phyloP scores from a whole-genome alignment of 2,888 invertebrate genomes.

The Xanthorhoe spadicearia region DNA sequence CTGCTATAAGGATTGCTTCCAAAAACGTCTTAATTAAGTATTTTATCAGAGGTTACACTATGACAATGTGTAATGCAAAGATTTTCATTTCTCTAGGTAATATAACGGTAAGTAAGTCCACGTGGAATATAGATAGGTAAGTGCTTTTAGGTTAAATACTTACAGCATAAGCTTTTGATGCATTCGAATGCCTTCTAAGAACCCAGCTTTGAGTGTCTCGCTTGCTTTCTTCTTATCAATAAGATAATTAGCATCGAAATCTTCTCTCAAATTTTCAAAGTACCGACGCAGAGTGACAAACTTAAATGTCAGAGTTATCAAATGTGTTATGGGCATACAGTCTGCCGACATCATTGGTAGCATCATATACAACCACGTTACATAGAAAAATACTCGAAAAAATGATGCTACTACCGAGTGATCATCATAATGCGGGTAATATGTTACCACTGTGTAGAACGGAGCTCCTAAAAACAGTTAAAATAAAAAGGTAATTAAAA shows the following conservation, averaged over 20 bases:
- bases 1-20: no score
- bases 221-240: constrained; percentile 56
- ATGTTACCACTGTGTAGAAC: constrained; percentile 77
- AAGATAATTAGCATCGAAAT: constrained; percentile 56
- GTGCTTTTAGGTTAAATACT: constrained; percentile 41
- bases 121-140: no score
- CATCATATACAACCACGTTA: constrained; percentile 78
- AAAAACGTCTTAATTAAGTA: no score
- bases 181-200: constrained; percentile 68
- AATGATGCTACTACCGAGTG: constrained; percentile 56
- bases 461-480: constrained; percentile 57
- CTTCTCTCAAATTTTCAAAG: constrained; percentile 59
- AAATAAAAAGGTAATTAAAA: constrained; percentile 38
- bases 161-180: constrained; percentile 72
- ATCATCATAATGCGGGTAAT: constrained; percentile 68
- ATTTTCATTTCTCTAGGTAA: no score
- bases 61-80: no score
- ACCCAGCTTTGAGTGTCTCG: constrained; percentile 59
- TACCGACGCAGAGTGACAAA: constrained; percentile 69
- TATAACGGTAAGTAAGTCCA: no score
- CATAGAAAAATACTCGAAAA: constrained; percentile 69
- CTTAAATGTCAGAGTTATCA: constrained; percentile 67
- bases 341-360: constrained; percentile 77
- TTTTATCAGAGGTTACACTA: no score
- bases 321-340: constrained; percentile 73